Base-by-base conservation (phyloP, 2,113 vertebrate species). In the Mus spicilegus region DNA sequence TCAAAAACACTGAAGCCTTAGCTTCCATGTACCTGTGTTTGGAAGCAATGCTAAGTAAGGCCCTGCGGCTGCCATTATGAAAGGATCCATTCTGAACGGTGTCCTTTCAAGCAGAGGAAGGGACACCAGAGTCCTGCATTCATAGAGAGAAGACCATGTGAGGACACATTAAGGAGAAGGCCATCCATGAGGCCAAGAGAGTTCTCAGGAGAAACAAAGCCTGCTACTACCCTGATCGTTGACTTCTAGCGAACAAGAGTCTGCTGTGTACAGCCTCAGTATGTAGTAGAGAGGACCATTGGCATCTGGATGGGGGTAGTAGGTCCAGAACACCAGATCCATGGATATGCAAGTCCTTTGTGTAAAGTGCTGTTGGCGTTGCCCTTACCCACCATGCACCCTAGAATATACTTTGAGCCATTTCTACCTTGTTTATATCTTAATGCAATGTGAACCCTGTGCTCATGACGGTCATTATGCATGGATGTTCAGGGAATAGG, bases 81-180 rank as follows among this genome's bases (percentile, higher is more conserved):
- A 33, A 33, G 30, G 30, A 54, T 61, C 19, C 16, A 22, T 13
- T 61, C 20, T 13, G 12, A 90, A 26, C 11, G 4, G 8, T 28
- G 13, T 88, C 65, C 39, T 75, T 36, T 20, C 61, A n/a, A 78
- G 33, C 26, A 94, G 56, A 54, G 30, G 58, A 87, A 17, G 51
- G 61, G 42, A 65, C 33, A 39, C 3, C 4, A 14, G 58, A 14
- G 5, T 39, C 22, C 5, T 3, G 0, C 7, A 16, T 10, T 0
- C 3, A 2, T 4, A 19, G 88, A 95, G n/a, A 33, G 61, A 39
- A 89, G 56, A 6, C 1, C 87, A 7, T 9, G 8, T n/a, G 51
- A 92, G 17, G n/a, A 56, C 0, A 17, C 3, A 7, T 28, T 19
- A 17, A 77, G 81, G 70, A 77, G 61, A 12, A 7, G 22, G 67